Evolutionary conservation across 2,797 vertebrate species (phyloP), one percentile per base, ranked within the genome.

Genomic region (Nasua narica): DNA sequence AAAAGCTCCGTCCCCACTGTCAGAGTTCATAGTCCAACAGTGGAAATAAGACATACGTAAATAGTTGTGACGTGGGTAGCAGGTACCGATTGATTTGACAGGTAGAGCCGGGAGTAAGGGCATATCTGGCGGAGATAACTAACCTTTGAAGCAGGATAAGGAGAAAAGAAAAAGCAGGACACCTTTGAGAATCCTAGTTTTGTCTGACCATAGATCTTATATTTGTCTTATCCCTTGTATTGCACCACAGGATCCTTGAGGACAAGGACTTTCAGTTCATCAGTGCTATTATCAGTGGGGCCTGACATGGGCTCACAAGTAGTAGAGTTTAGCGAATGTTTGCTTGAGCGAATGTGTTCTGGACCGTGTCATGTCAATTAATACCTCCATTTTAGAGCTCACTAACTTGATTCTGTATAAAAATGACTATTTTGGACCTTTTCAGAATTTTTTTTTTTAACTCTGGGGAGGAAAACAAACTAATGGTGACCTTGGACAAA

Each of bases 401-500:
- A 29, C 76, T 37, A 67, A 85, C 67, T 78, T 76, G 19, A 92
- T 96, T 89, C 0, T 2, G 0, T 69, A 81, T 11, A 21, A 50
- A 88, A 35, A 25, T 96, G 18, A 15, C 18, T 48, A 70, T 90
- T 95, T 96, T 93, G 69, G 12, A 40, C 23, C 81, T 95, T 96
- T 87, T 69, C 18, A 5, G 16, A 0, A 46, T 87, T 91, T 14
- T 90, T 77, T 97, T 97, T 72, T 91, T 93, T 54, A 96, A 21
- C 62, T 54, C 76, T 8, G 43, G 8, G 58, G 27, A 70, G 21
- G 62, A 85, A 92, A 82, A 87, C 58, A 95, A 62, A 88, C 50
- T 81, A 35, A 9, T 10, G 2, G 48, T 78, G 96, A 96, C 95
- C 98, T 96, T 91, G 97, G 13, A 0, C 93, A 91, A 97, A 95